Evolutionary conservation across 2,113 vertebrate species (phyloP).

Genomic region (Falcunculus frontatus): DNA sequence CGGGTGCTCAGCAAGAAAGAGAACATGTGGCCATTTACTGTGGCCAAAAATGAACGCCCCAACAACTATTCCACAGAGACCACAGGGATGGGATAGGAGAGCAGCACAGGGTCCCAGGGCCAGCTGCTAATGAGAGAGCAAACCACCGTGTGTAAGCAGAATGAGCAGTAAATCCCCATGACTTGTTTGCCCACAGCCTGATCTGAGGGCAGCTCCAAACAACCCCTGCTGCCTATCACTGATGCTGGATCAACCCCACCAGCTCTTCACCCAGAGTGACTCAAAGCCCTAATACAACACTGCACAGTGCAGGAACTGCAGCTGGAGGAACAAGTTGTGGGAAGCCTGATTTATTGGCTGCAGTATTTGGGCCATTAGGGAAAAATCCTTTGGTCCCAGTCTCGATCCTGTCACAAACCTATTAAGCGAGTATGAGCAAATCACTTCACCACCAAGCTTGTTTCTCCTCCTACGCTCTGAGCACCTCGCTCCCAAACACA

Average conservation of each 20-base stretch:
- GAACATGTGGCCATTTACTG: neutral
- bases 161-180: neutral
- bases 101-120: neutral
- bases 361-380: neutral
- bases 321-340: neutral
- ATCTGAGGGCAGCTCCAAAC: neutral
- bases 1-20: neutral
- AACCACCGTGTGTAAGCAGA: neutral
- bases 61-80: neutral
- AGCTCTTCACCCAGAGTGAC: neutral
- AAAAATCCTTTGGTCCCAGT: neutral
- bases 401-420: neutral
- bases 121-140: neutral
- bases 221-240: neutral
- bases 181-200: neutral
- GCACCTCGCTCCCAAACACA: neutral
- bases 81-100: neutral
- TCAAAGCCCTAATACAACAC: neutral
- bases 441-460: neutral
- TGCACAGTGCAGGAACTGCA: neutral
- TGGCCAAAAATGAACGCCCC: neutral
- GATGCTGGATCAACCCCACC: neutral
- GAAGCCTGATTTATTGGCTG: neutral
- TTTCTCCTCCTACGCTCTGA: neutral
- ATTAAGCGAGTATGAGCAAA: neutral